Base-by-base conservation (phyloP, 2,113 vertebrate species). In the Mormyrus lacerda region DNA sequence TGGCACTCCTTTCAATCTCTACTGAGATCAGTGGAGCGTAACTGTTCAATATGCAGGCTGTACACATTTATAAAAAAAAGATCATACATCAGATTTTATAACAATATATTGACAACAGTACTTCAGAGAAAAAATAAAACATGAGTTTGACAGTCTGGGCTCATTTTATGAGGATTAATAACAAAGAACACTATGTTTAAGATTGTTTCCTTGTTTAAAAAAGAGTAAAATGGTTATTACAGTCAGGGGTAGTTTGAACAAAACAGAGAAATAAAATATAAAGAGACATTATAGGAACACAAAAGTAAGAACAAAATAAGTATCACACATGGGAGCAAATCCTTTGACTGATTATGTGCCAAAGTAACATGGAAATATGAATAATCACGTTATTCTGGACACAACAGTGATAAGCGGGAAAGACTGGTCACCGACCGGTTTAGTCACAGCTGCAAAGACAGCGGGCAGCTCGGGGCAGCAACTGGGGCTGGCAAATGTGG, bases 21-120 rank as follows among this genome's bases (percentile, higher is more conserved):
- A 17, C 79, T n/a, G 44, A 27, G 79, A 27, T 61, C 76, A 89
- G 79, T 58, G 51, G 42, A 84, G 88, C 76, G 45, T 47, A 84
- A 79, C 88, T 85, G 76, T 44, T 89, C 50, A 84, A 85, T 89
- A 89, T 89, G 76, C 73, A 84, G 73, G 39, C 31, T 42, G 73
- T 42, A 79, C 73, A 42, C 73, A 79, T 79, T 42, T 42, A 79
- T 42, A 79, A 42, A 79, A 42, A 42, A 79, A 69, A 69, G n/a
- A 69, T 69, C 61, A 31, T 69, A 31, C 61, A 69, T 31, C 10
- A 69, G 61, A 69, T 69, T 69, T 69, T 69, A 69, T 31, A 69
- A 69, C 27, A 69, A 69, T 69, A 69, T 27, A 69, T 69, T 69
- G 61, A 69, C n/a, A 69, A 69, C 61, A 69, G 27, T 31, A 69